These are phyloP conservation scores for Gisinianus flammeolus DNA, from an alignment of 2,888 invertebrate species.

Conservation along the genomic window DNA sequence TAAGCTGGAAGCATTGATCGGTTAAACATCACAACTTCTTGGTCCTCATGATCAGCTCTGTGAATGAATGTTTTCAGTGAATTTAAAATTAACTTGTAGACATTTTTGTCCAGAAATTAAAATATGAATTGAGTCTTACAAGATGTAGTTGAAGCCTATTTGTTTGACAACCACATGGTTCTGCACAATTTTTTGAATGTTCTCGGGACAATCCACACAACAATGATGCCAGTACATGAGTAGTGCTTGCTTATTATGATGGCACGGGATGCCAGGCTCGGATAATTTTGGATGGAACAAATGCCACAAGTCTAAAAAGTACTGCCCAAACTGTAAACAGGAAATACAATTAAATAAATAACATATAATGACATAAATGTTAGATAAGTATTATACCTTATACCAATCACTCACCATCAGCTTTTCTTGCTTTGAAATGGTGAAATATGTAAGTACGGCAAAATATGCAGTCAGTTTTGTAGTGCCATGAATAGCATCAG, in stretches of 20 bases:
- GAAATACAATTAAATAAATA: conserved; percentile 16
- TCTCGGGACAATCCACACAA: conserved; percentile 90
- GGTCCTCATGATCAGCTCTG: conserved; percentile 92
- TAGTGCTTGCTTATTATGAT: conserved; percentile 93
- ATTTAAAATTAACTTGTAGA: background rate
- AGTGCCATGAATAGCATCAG: conserved; percentile 85
- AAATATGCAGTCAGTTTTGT: conserved; percentile 92
- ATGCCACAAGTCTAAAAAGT: conserved; percentile 90
- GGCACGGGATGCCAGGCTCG: conserved; percentile 92
- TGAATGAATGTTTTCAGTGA: background rate
- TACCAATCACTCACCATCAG: conserved; percentile 74
- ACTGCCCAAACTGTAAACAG: conserved; percentile 81
- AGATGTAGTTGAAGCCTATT: conserved; percentile 94
- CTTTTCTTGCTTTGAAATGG: conserved; percentile 88
- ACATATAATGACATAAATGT: background rate
- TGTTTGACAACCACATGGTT: conserved; percentile 89
- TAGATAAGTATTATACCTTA: background rate
- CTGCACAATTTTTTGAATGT: conserved; percentile 83
- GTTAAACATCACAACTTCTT: conserved; percentile 92
- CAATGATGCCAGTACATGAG: conserved; percentile 94
- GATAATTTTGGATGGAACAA: conserved; percentile 92
- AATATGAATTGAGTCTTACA: conserved; percentile 69
- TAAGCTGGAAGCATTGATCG: conserved; percentile 92
- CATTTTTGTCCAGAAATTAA: background rate
- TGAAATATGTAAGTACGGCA: conserved; percentile 88